Base-by-base conservation (phyloP, 2,888 invertebrate genomes). In the Phortica magna region DNA sequence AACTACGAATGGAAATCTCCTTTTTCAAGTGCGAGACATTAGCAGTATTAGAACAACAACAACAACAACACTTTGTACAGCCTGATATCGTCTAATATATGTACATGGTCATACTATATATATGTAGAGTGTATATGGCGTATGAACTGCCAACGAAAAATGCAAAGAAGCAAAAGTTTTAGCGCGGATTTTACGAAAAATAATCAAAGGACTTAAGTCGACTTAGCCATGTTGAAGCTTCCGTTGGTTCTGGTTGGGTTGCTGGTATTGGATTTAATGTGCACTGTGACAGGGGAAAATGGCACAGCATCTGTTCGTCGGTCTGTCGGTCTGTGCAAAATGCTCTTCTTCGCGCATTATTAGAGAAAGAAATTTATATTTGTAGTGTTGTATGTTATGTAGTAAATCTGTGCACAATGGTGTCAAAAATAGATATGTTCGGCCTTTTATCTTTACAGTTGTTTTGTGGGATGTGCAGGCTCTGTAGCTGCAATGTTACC, bases 11-110 rank as follows among this genome's bases (percentile, higher is more conserved):
- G 59, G 41, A 73, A 85, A 84, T 83, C 83, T 84, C 10, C 55
- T 84, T 85, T 85, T 86, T 85, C 79, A 83, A 84, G 85, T 85
- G 83, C 88, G 80, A 88, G 85, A 84, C 85, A 85, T 85, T 85
- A 85, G 87, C 85, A 88, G 88, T 83, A 85, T 85, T 88, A 85
- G 83, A 81, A 76, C 78, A 82, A 79, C 80, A 83, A 82, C 83
- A 83, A 80, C 77, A 80, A 76, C 73, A 76, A 67, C 42, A 65
- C 41, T 55, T 76, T 61, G 72, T 73, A 82, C 61, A 79, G n/a
- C 39, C 77, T 80, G 77, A 78, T 71, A 77, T 73, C 41, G 72
- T 12, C 42, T 73, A 64, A 72, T 77, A 64, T 55, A 82, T 75
- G 78, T 55, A 70, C 14, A 42, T 73, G 68, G 39, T 22, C 17